phyloP scores from a whole-genome alignment of 2,113 vertebrate species.

The Brevimyrus niger region DNA sequence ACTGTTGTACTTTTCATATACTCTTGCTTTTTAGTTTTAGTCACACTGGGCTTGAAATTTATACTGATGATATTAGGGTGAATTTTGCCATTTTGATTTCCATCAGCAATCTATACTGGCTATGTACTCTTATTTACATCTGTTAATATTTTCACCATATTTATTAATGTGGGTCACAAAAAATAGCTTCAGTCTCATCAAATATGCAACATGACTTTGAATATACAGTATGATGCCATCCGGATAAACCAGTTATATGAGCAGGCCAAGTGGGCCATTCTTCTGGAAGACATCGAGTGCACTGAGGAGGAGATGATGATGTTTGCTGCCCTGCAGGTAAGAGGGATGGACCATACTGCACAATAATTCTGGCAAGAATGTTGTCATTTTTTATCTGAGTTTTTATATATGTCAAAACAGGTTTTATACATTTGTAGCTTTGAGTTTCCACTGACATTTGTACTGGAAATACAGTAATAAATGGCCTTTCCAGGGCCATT shows the following conservation, averaged over 20 bases:
- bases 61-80: neutral
- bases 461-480: neutral
- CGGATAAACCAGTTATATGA: constrained; percentile 97
- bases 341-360: neutral
- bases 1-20: neutral
- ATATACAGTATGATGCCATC: constrained; percentile 87
- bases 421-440: neutral
- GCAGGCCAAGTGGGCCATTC: constrained; percentile 94
- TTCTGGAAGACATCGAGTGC: constrained; percentile 97
- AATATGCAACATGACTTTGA: neutral
- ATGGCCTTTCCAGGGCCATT: neutral
- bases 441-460: neutral
- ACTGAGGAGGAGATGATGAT: constrained; percentile 99
- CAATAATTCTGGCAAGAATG: neutral
- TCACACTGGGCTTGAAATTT: neutral
- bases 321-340: constrained; percentile 96
- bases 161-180: neutral
- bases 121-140: neutral
- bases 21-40: neutral
- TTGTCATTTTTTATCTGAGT: neutral
- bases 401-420: neutral
- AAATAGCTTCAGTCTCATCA: neutral
- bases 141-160: neutral
- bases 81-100: neutral
- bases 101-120: neutral